phyloP scores from a whole-genome alignment of 2,113 vertebrate species.

The Dryoscopus gambensis region DNA sequence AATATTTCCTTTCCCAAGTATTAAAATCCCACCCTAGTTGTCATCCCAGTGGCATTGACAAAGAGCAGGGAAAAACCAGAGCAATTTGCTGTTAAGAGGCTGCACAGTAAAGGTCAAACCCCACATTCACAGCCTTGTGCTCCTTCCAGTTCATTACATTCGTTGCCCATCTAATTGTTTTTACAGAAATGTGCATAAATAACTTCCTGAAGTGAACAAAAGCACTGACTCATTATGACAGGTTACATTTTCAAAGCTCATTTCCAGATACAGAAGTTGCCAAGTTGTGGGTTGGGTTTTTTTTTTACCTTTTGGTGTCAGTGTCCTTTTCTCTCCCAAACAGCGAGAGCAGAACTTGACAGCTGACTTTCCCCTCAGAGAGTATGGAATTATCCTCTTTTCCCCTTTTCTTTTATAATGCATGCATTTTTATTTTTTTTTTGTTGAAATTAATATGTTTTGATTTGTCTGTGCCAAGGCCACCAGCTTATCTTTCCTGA shows the following conservation, averaged over 20 bases:
- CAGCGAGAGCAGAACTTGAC: neutral
- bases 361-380: neutral
- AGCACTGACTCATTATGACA: neutral
- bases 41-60: neutral
- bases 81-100: neutral
- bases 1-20: constrained; percentile 6
- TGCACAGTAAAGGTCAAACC: neutral
- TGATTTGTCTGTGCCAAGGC: neutral
- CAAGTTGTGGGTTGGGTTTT: neutral
- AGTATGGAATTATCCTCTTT: neutral
- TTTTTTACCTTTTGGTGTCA: neutral
- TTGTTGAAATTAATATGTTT: neutral
- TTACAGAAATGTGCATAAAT: neutral
- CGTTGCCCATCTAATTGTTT: neutral
- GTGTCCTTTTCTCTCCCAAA: neutral
- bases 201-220: neutral
- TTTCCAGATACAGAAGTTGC: neutral
- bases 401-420: neutral
- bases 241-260: neutral
- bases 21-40: constrained; percentile 23
- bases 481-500: neutral
- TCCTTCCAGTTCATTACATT: neutral
- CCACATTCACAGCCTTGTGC: neutral
- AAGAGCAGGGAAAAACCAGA: neutral
- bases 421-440: neutral